phyloP scores from a whole-genome alignment of 2,113 vertebrate genomes.

The Proteles cristata region DNA sequence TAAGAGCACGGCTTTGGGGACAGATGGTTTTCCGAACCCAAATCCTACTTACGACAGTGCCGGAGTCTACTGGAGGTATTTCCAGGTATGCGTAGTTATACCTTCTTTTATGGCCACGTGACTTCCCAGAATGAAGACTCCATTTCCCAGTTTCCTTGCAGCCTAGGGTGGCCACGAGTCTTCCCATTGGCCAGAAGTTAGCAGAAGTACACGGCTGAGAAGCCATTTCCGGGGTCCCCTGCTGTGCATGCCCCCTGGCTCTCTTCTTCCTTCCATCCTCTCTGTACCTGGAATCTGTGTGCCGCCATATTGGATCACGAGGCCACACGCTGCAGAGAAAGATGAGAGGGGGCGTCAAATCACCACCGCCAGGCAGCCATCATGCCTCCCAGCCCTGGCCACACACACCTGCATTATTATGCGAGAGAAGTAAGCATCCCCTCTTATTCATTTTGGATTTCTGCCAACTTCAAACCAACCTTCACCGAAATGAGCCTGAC shows the following conservation, averaged over 20 bases:
- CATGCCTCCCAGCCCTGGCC: neutral
- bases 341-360: fast-evolving
- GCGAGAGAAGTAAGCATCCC: neutral
- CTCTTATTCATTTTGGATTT: neutral
- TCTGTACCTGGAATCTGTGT: neutral
- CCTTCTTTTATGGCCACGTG: neutral
- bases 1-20: neutral
- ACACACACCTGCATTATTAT: fast-evolving
- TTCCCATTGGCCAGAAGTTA: neutral
- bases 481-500: neutral
- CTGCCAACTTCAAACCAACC: neutral
- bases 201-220: neutral
- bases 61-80: neutral
- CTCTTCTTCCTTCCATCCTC: neutral
- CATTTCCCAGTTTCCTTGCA: neutral
- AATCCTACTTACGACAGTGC: neutral
- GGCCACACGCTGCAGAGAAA: neutral
- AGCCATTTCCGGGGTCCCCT: neutral
- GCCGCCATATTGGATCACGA: neutral
- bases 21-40: neutral
- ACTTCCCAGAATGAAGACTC: neutral
- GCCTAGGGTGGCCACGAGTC: neutral
- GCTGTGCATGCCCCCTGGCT: fast-evolving
- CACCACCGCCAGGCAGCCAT: fast-evolving
- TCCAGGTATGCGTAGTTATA: fast-evolving